Evolutionary conservation across 1,140 invertebrate genomes (phyloP), one percentile per base, ranked within the genome.

Genomic region (Oryzaephilus surinamensis): DNA sequence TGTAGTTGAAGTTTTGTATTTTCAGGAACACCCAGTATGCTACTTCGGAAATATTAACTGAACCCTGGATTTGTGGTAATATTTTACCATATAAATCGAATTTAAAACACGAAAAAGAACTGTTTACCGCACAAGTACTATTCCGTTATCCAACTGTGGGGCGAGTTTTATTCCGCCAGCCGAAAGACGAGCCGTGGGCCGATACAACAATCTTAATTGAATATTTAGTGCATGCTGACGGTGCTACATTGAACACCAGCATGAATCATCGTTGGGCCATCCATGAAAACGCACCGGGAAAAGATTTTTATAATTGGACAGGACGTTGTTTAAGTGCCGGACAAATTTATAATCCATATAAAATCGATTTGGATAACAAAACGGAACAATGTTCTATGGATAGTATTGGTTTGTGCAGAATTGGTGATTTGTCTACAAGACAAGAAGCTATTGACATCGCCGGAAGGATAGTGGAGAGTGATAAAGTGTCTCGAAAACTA

Each of bases 301-400:
- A 76, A 48, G 92, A 96, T 61, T 94, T 85, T 57, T 92, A 91
- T 55, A 87, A 91, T 57, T 94, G 89, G 88, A 82, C 78, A 28
- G 75, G 70, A 36, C 65, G 92, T 29, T 94, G 89, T 61, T 60
- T 85, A 2, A 90, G 84, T 48, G 73, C 85, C 4, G 86, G 84
- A n/a, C 52, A 58, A 3, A 67, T 83, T 38, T 92, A 72, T 53
- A 90, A 95, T 67, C 89, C 90, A 0, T 79, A 79, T 50, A 75
- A 78, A 66, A 58, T 70, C 21, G 61, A 71, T 20, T 68, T 62
- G 57, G 54, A 66, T 51, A 48, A 60, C 11, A 55, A 59, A 38
- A 48, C 45, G 55, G 55, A 69, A 38, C 66, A 63, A 38, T 83
- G 79, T 55, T 64, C 65, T 1, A 53, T 55, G 0, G 60, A 65